These are phyloP conservation scores for Cheilosia vulpina DNA, from an alignment of 2,888 invertebrate genomes.

Conservation along the genomic window DNA sequence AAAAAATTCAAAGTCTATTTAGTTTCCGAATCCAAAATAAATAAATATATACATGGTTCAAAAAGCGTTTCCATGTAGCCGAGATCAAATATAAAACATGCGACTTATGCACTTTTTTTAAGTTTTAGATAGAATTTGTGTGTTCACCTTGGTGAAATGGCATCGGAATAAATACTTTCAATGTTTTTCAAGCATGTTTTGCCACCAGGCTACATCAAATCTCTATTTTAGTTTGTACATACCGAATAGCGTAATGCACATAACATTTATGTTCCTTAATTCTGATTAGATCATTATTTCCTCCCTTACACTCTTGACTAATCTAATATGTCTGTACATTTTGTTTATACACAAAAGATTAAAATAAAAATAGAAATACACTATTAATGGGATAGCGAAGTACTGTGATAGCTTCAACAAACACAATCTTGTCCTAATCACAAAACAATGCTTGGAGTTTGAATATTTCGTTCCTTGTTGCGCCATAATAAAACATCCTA, in stretches of 20 bases:
- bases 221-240: constrained; percentile 33
- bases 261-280: constrained; percentile 49
- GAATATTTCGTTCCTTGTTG: constrained; percentile 76
- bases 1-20: too few relatives aligned
- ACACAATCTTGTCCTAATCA: constrained; percentile 71
- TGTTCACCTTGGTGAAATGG: too few relatives aligned
- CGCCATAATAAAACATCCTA: constrained; percentile 75
- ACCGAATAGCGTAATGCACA: constrained; percentile 16
- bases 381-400: constrained; percentile 77
- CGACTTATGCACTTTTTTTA: too few relatives aligned
- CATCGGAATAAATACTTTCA: too few relatives aligned
- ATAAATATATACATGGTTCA: too few relatives aligned
- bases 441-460: constrained; percentile 69
- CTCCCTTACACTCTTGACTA: constrained; percentile 17
- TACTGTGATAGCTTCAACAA: constrained; percentile 82
- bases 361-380: constrained; percentile 53
- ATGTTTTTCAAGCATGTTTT: neutral
- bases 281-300: constrained; percentile 13
- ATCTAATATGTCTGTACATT: constrained; percentile 31
- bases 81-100: too few relatives aligned
- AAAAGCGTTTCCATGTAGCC: too few relatives aligned
- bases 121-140: too few relatives aligned
- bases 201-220: neutral
- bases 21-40: too few relatives aligned
- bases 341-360: constrained; percentile 30